These are phyloP conservation scores for Limnephilus lunatus DNA, from an alignment of 2,888 invertebrate genomes.

Conservation along the genomic window DNA sequence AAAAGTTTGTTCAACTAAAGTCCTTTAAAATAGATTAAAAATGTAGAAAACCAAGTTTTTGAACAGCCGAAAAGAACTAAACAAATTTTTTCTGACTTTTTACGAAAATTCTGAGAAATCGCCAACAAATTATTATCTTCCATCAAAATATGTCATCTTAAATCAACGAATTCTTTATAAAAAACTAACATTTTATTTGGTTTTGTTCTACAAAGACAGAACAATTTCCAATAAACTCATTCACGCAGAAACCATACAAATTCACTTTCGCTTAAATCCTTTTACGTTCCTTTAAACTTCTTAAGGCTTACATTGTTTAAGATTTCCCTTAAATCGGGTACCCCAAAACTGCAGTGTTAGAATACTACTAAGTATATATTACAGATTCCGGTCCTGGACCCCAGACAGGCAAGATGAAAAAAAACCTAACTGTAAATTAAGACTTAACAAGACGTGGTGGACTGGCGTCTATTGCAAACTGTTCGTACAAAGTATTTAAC, in stretches of 20 bases:
- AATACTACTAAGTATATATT: not conserved
- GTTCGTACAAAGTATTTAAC: not conserved
- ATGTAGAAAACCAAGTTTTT: too few relatives aligned
- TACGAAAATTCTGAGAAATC: too few relatives aligned
- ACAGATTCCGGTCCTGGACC: not conserved
- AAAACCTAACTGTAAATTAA: not conserved
- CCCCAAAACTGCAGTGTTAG: not conserved
- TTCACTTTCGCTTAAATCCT: not conserved
- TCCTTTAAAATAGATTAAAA: too few relatives aligned
- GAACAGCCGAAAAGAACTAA: too few relatives aligned
- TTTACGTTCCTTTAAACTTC: not conserved
- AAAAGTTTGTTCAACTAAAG: too few relatives aligned
- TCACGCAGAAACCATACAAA: not conserved
- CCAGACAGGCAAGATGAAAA: constrained; percentile 13
- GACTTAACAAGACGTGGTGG: constrained; percentile 13
- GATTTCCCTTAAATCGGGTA: not conserved
- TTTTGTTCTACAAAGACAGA: too few relatives aligned
- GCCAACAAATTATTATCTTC: too few relatives aligned
- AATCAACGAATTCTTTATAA: not conserved
- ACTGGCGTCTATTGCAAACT: constrained; percentile 10
- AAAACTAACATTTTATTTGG: too few relatives aligned
- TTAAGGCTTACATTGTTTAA: not conserved
- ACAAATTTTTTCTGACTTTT: too few relatives aligned
- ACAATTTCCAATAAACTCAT: not conserved
- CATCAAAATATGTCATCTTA: not conserved